phyloP scores from a whole-genome alignment of 1,140 invertebrate species.

The Sinonovacula constricta region DNA sequence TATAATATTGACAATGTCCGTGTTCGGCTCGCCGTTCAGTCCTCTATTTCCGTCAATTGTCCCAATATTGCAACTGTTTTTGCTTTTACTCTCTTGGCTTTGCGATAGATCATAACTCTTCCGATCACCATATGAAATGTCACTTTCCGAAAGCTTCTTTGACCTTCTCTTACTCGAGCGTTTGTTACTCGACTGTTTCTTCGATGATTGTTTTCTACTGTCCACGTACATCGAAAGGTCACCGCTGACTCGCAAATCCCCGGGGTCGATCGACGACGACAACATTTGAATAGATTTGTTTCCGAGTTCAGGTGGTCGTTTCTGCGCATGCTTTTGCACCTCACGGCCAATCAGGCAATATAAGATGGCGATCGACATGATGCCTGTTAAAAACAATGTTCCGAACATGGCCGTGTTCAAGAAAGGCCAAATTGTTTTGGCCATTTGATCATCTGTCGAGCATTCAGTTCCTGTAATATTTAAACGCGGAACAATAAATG shows the following conservation, averaged over 20 bases:
- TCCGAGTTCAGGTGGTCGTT: not conserved
- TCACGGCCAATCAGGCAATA: constrained; percentile 34
- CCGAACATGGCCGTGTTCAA: constrained; percentile 9
- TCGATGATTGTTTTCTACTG: not conserved
- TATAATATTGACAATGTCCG: too few species aligned
- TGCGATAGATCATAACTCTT: constrained; percentile 14
- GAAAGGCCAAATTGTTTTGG: constrained; percentile 9
- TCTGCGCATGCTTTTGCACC: constrained; percentile 11
- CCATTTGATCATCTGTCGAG: constrained; percentile 29
- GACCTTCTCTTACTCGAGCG: not conserved
- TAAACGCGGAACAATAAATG: constrained; percentile 20
- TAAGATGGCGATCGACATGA: constrained; percentile 9
- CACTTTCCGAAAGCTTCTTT: not conserved
- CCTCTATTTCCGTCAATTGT: too few species aligned
- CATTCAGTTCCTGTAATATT: constrained; percentile 43
- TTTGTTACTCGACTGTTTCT: not conserved
- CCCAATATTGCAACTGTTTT: not conserved
- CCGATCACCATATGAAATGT: constrained; percentile 13
- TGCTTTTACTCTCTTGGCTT: not conserved
- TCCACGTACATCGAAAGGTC: not conserved
- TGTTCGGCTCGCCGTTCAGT: too few species aligned
- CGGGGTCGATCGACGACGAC: not conserved
- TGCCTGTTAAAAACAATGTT: constrained; percentile 18
- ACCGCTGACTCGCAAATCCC: not conserved
- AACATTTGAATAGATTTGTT: not conserved